Conservation (phyloP, 2,888 invertebrate genomes). For the Drosophila nr. perissopoda region DNA sequence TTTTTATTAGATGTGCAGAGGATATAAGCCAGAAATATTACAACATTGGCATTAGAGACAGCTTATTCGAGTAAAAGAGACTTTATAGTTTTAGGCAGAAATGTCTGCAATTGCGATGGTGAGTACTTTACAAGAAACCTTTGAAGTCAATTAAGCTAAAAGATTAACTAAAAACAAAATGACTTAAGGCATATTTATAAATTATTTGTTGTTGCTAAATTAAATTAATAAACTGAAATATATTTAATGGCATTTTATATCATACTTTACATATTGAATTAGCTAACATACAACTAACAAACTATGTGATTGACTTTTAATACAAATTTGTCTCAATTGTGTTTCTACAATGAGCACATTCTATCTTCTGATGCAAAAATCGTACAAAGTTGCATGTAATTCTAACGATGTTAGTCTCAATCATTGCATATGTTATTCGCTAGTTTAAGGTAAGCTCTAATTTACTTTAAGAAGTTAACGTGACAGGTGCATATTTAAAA, state of each 20-base stretch:
- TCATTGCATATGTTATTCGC: not conserved
- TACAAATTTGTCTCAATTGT: not conserved
- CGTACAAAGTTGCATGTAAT: not conserved
- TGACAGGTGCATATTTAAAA: slow-evolving; percentile 3
- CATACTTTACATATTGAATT: not conserved
- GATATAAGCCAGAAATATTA: not conserved
- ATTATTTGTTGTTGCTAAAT: not conserved
- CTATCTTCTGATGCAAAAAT: not conserved
- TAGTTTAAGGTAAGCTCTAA: not conserved
- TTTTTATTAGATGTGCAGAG: not conserved
- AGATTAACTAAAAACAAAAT: not conserved
- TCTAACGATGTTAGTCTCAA: not conserved
- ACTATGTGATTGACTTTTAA: not conserved
- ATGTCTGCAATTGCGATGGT: not conserved
- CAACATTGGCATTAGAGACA: not conserved
- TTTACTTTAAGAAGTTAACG: not conserved
- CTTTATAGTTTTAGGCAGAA: not conserved
- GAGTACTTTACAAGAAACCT: not conserved
- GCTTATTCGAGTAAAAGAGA: not conserved
- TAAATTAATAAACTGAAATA: not conserved
- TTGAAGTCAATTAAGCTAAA: not conserved
- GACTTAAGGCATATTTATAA: not conserved
- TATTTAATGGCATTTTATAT: not conserved
- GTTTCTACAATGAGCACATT: not conserved
- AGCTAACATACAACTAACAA: not conserved